Evolutionary conservation across 2,797 vertebrate species (phyloP), one percentile per base, ranked within the genome.

Genomic region (Halcyon smyrnensis): DNA sequence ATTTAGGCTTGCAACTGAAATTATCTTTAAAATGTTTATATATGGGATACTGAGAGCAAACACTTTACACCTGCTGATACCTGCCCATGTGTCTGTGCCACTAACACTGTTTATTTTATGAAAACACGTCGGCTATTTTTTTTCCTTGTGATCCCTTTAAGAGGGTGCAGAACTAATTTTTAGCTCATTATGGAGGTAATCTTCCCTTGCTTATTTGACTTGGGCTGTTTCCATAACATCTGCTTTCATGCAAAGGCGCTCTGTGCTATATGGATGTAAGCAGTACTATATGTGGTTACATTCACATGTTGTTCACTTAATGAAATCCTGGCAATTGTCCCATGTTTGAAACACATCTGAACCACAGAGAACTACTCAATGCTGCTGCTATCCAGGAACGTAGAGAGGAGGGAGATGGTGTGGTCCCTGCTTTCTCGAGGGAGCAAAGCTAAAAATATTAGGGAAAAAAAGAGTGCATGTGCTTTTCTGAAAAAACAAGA

Each of bases 291-390:
- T 94, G 94, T 79, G 95, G 95, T 96, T 96, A 89, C 92, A 77
- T 93, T 97, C 97, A 83, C 95, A 95, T 96, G 90, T 95, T 96
- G 93, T 96, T 97, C 95, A 68, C 93, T 94, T 96, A 96, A 97
- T 97, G 95, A 97, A 96, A 89, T 19, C 63, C 89, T 96, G 88
- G 97, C 96, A 95, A 54, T 60, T 86, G 89, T 93, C 96, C 97
- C 89, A 17, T 23, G 76, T 65, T 92, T 95, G 91, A 96, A 96
- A 96, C 60, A 43, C 86, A 96, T 96, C 95, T 87, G 94, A 97
- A 65, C 90, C 92, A 89, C 96, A 95, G 95, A 93, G 87, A 96
- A 59, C 89, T 81, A 80, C 92, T 89, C 87, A 39, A 27, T 0
- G 12, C 79, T 93, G 90, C 63, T 96, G 94, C 90, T 95, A 11